A percentile compares a stretch with the other conserved stretches of the same genome.
These are phyloP conservation scores for Protosalanx chinensis DNA, from an alignment of 2,797 vertebrate genomes.

Conservation along the genomic window DNA sequence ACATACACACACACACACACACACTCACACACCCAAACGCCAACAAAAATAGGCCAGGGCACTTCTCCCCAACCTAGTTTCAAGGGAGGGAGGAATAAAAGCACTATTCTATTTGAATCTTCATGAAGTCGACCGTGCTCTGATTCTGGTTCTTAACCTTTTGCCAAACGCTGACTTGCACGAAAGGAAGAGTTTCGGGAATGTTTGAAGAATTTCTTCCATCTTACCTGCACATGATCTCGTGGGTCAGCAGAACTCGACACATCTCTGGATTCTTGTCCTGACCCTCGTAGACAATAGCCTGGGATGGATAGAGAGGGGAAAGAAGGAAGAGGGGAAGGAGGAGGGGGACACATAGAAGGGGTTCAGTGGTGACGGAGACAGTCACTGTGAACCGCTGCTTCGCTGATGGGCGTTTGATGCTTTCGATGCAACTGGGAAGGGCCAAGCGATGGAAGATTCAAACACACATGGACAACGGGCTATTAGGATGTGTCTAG, in stretches of 20 bases:
- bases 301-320: constrained; percentile 61
- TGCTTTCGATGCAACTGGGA: no score
- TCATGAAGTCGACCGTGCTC: constrained; percentile 27
- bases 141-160: not conserved
- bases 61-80: constrained; percentile 76
- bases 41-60: constrained; percentile 39
- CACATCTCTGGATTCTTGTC: constrained; percentile 99
- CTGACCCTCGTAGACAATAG: constrained; percentile 94
- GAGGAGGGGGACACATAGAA: not conserved
- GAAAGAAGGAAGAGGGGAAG: no score
- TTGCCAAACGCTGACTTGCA: not conserved
- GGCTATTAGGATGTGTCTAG: constrained; percentile 44
- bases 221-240: constrained; percentile 96
- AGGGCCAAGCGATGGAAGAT: no score
- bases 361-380: no score
- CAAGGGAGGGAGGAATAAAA: constrained; percentile 57
- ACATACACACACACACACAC: not conserved
- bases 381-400: no score
- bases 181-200: not conserved
- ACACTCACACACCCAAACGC: constrained; percentile 2
- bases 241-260: constrained; percentile 91
- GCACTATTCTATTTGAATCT: constrained; percentile 77
- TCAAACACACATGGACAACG: not conserved
- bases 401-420: no score
- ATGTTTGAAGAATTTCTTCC: constrained; percentile 7